Evolutionary conservation across 2,888 invertebrate genomes (phyloP).

Genomic region (Chrysopilus asiliformis): DNA sequence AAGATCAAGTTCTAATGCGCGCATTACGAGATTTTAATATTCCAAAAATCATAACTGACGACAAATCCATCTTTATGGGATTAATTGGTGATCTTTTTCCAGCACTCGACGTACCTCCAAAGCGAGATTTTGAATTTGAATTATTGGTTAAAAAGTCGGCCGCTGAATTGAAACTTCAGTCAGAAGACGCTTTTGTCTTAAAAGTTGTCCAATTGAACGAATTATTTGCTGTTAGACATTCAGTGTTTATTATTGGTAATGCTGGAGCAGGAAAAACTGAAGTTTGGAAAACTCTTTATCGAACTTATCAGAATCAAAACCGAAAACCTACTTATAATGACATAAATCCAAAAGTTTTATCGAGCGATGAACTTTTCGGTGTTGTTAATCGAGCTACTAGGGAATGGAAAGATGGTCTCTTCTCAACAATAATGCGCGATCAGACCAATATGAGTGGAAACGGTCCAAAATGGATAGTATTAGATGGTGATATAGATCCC

Average conservation of each 20-base stretch:
- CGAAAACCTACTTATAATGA: constrained; percentile 75
- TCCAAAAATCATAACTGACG: constrained; percentile 88
- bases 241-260: constrained; percentile 75
- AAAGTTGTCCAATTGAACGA: constrained; percentile 87
- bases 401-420: constrained; percentile 86
- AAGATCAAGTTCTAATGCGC: constrained; percentile 89
- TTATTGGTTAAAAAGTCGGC: constrained; percentile 62
- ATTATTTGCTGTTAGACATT: constrained; percentile 84
- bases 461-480: constrained; percentile 86
- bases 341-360: constrained; percentile 91
- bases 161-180: constrained; percentile 70
- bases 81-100: constrained; percentile 88
- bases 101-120: constrained; percentile 80
- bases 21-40: constrained; percentile 88
- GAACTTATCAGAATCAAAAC: constrained; percentile 70
- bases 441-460: constrained; percentile 78
- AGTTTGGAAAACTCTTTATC: constrained; percentile 82
- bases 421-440: constrained; percentile 87
- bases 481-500: constrained; percentile 93
- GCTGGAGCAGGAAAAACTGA: constrained; percentile 87
- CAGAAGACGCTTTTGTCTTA: constrained; percentile 77
- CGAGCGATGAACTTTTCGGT: constrained; percentile 89
- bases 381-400: constrained; percentile 85
- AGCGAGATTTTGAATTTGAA: constrained; percentile 75
- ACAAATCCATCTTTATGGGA: constrained; percentile 85